These are phyloP conservation scores for Chloromyia formosa DNA, from an alignment of 2,888 invertebrate genomes.

Conservation along the genomic window DNA sequence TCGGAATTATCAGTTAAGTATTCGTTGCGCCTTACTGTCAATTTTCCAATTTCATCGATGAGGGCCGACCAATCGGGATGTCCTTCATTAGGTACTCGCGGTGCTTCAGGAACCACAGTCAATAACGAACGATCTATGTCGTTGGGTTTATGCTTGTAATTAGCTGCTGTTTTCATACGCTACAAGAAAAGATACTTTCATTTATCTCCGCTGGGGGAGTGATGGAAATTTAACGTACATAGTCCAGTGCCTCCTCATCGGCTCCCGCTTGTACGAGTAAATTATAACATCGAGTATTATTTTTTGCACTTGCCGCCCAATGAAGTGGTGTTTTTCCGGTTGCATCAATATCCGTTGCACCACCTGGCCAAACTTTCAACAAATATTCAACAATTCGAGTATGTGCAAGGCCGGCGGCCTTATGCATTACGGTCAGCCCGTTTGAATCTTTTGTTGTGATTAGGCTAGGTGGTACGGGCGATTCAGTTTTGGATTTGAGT, in stretches of 20 bases:
- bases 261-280: conserved; percentile 83
- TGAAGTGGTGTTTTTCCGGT: conserved; percentile 89
- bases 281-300: conserved; percentile 80
- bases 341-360: conserved; percentile 76
- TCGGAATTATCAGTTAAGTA: too few species aligned
- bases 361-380: conserved; percentile 73
- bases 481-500: conserved; percentile 72
- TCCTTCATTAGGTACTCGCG: conserved; percentile 76
- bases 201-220: not conserved
- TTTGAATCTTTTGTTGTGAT: conserved; percentile 80
- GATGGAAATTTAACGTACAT: conserved; percentile 68
- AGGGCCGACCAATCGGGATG: conserved; percentile 68
- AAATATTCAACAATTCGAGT: conserved; percentile 79
- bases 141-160: conserved; percentile 77
- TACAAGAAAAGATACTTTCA: conserved; percentile 63
- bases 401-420: conserved; percentile 86
- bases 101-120: conserved; percentile 80
- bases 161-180: conserved; percentile 84
- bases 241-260: conserved; percentile 83
- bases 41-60: conserved; percentile 64
- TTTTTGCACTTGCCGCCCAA: conserved; percentile 84
- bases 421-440: conserved; percentile 87
- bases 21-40: conserved; percentile 53
- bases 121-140: conserved; percentile 81
- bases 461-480: conserved; percentile 76